These are phyloP conservation scores for Helostoma temminkii DNA, from an alignment of 2,797 vertebrate genomes.

Conservation along the genomic window DNA sequence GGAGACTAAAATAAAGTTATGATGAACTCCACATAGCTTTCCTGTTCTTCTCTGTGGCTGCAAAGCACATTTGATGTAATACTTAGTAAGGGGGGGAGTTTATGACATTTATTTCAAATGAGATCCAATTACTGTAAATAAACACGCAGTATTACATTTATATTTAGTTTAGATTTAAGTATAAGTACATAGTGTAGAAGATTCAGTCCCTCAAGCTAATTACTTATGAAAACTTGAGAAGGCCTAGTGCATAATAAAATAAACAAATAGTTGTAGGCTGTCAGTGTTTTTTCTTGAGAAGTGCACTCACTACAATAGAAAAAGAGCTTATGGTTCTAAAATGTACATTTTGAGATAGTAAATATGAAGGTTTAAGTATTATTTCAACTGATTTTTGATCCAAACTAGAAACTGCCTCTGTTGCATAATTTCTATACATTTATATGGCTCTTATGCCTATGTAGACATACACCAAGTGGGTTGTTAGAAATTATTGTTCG, in stretches of 20 bases:
- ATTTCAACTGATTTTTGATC: conserved; percentile 29
- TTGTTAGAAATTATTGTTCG: too few relatives aligned
- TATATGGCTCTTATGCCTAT: too few relatives aligned
- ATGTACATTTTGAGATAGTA: conserved; percentile 15
- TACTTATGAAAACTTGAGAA: conserved; percentile 22
- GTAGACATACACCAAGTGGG: too few relatives aligned
- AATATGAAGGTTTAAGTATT: conserved; percentile 5
- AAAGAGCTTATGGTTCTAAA: conserved; percentile 9
- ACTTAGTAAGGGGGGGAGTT: conserved; percentile 7
- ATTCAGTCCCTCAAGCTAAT: conserved; percentile 14
- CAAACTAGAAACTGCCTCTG: conserved; percentile 17
- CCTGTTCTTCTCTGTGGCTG: conserved; percentile 6
- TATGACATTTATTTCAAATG: too few relatives aligned
- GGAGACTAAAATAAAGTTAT: conserved; percentile 12
- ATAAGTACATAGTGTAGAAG: background rate
- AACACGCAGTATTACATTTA: conserved; percentile 14
- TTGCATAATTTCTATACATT: conserved; percentile 33
- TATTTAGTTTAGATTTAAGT: conserved; percentile 27
- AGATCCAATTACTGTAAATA: conserved; percentile 49
- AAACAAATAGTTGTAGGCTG: conserved; percentile 4
- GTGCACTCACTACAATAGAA: conserved; percentile 1
- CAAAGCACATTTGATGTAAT: conserved; percentile 28
- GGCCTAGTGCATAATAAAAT: background rate
- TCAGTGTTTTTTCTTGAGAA: conserved; percentile 11
- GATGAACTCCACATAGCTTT: conserved; percentile 11